phyloP scores from a whole-genome alignment of 2,888 invertebrate genomes.

The Dryomyza anilis region DNA sequence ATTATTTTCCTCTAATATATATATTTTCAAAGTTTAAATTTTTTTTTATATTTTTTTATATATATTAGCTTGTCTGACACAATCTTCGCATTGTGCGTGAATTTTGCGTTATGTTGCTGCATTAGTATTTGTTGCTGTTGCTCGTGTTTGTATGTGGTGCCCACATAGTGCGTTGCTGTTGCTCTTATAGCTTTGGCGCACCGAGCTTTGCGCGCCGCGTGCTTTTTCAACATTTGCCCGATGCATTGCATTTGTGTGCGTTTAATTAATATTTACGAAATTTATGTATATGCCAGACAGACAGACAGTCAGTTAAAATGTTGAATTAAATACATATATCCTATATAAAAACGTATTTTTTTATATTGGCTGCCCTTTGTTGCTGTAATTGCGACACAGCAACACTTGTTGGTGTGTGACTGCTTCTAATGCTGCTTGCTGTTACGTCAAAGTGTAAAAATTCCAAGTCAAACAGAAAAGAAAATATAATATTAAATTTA shows the following conservation, averaged over 20 bases:
- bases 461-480: too few relatives aligned
- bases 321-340: too few relatives aligned
- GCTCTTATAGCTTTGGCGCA: background rate
- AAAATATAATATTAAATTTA: background rate
- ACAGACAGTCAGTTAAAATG: too few relatives aligned
- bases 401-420: too few relatives aligned
- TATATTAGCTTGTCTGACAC: too few relatives aligned
- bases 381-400: background rate
- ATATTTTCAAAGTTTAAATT: too few relatives aligned
- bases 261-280: constrained; percentile 16
- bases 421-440: too few relatives aligned
- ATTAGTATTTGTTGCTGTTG: background rate
- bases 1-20: too few relatives aligned
- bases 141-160: background rate
- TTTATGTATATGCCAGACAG: too few relatives aligned
- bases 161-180: constrained; percentile 3
- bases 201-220: background rate
- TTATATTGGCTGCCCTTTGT: background rate
- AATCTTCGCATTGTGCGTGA: constrained; percentile 1
- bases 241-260: constrained; percentile 20
- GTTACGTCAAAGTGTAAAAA: background rate
- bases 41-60: too few relatives aligned
- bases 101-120: constrained; percentile 6
- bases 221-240: too few relatives aligned
- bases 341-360: background rate